Evolutionary conservation across 2,797 vertebrate species (phyloP).

Genomic region (Gila robusta): DNA sequence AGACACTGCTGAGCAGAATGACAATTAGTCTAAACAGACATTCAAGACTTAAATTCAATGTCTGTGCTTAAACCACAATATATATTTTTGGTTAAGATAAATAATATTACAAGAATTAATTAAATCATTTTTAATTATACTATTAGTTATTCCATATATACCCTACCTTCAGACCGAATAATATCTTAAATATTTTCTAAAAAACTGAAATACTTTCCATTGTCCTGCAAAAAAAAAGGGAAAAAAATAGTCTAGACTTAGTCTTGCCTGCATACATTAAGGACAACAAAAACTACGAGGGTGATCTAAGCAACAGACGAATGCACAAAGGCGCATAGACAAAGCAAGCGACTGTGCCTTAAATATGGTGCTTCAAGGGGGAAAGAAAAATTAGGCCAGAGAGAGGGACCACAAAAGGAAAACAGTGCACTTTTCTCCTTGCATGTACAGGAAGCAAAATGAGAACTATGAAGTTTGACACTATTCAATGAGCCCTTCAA

Average conservation of each 20-base stretch:
- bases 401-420: conserved; percentile 78
- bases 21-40: conserved; percentile 63
- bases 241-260: conserved; percentile 85
- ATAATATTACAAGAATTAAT: not conserved
- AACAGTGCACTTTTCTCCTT: conserved; percentile 83
- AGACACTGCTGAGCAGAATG: conserved; percentile 37
- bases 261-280: conserved; percentile 87
- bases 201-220: conserved; percentile 70
- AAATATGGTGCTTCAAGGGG: conserved; percentile 80
- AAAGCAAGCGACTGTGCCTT: conserved; percentile 80
- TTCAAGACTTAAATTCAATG: conserved; percentile 59
- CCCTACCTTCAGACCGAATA: conserved; percentile 43
- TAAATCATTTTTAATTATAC: not conserved
- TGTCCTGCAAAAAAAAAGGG: conserved; percentile 81
- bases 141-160: not conserved
- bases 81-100: not conserved
- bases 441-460: conserved; percentile 86
- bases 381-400: conserved; percentile 65
- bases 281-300: conserved; percentile 82
- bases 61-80: conserved; percentile 34
- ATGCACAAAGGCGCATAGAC: conserved; percentile 79
- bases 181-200: conserved; percentile 64
- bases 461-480: conserved; percentile 89
- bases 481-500: conserved; percentile 85
- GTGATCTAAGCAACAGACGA: conserved; percentile 78